Evolutionary conservation across 2,888 invertebrate species (phyloP).

Genomic region (Archaeoteleia sp.): DNA sequence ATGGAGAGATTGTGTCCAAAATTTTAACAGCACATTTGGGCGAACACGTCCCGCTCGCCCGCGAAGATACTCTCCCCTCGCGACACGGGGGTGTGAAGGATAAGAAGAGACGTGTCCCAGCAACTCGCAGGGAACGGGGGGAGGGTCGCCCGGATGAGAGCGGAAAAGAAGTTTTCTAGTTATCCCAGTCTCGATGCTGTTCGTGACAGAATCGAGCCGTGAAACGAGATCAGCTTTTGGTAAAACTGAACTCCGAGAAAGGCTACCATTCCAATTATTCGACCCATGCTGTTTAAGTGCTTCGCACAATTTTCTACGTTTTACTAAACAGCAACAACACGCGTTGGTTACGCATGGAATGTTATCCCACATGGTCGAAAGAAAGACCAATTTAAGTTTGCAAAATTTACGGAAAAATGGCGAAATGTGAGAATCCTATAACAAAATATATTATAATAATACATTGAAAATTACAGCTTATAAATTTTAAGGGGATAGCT

Average conservation of each 20-base stretch:
- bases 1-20: conserved; percentile 87
- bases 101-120: conserved; percentile 54
- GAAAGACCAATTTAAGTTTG: conserved; percentile 43
- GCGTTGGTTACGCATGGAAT: conserved; percentile 35
- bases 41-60: conserved; percentile 74
- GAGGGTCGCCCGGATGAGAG: conserved; percentile 51
- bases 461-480: no score
- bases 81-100: conserved; percentile 54
- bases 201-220: conserved; percentile 74
- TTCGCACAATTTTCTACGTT: conserved; percentile 43
- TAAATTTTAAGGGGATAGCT: no score
- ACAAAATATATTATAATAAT: no score
- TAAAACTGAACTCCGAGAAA: conserved; percentile 56
- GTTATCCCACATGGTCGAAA: conserved; percentile 1
- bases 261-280: conserved; percentile 70
- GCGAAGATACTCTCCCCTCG: conserved; percentile 74
- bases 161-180: conserved; percentile 73
- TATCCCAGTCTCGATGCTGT: conserved; percentile 65
- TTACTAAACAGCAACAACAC: conserved; percentile 23
- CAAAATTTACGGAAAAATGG: conserved; percentile 8
- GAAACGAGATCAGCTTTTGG: conserved; percentile 71
- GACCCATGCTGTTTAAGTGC: conserved; percentile 43
- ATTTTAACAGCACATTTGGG: conserved; percentile 85
- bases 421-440: conserved; percentile 15
- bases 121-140: conserved; percentile 43